Base-by-base conservation (phyloP, 1,140 invertebrate genomes). In the Lutraria rhynchaena region DNA sequence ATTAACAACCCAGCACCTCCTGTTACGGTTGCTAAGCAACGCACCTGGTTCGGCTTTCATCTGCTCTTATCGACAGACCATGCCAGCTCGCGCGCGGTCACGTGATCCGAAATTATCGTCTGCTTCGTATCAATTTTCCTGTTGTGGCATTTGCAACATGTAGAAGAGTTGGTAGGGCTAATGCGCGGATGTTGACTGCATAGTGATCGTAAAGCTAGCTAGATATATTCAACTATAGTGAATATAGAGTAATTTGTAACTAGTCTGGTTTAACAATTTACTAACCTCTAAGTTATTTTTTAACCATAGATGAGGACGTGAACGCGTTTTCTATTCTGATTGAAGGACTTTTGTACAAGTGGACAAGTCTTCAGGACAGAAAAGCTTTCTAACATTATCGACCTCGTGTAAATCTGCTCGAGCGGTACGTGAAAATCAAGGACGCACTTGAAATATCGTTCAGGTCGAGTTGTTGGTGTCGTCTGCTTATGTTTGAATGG, bases 1-100 rank as follows among this genome's bases (percentile, higher is more conserved):
- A 75, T 75, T 75, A 75, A 75, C 75, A 67, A 77, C 60, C 75
- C 75, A 77, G 75, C 75, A 77, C 75, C 75, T 77, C 61, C 41
- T 77, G 60, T 77, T 58, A 57, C 63, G 13, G 75, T 77, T 77
- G 75, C 75, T 33, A 49, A 53, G 75, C 75, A 77, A 77, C 75
- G 44, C 75, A 65, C 75, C 75, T 77, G 75, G 57, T 58, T 77
- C 49, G 58, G 60, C 24, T 63, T 77, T 77, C 75, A 49, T 77
- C 46, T 65, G 46, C 61, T 57, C 57, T 53, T 77, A 77, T 77
- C 75, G 75, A 55, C 61, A 77, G 75, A 77, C 75, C 63, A 60
- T 77, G 60, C 61, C 41, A 65, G 49, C 44, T 65, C 60, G 44
- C 75, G 37, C 33, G 75, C 55, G 44, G 60, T 77, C 75, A 77